A percentile compares a stretch with the other conserved stretches of the same genome.
These are phyloP conservation scores for Drosophila mimetica DNA, from an alignment of 2,888 invertebrate species.

Conservation along the genomic window DNA sequence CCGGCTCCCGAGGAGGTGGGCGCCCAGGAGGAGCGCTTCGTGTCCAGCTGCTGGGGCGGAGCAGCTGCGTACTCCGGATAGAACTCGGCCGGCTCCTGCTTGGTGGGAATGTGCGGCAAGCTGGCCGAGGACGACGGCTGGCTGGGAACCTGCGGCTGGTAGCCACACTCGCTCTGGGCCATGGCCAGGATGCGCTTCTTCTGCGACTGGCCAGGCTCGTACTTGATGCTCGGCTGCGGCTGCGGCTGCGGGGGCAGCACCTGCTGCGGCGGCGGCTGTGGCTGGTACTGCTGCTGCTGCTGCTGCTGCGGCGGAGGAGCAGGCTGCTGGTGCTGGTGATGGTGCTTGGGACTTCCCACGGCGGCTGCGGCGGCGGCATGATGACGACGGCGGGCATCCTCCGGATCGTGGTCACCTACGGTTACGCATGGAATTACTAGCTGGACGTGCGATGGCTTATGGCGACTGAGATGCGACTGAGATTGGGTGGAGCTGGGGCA, in stretches of 20 bases:
- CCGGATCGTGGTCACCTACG: conserved; percentile 89
- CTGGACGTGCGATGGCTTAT: conserved; percentile 86
- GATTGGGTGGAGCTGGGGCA: conserved; percentile 36
- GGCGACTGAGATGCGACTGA: conserved; percentile 72
- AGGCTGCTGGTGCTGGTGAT: conserved; percentile 69
- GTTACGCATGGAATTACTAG: conserved; percentile 92
- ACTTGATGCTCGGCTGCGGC: conserved; percentile 82
- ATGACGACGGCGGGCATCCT: conserved; percentile 86
- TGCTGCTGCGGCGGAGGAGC: conserved; percentile 51
- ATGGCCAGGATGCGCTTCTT: conserved; percentile 95
- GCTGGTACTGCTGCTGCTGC: conserved; percentile 44
- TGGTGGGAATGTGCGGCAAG: conserved; percentile 84
- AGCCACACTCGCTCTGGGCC: conserved; percentile 91
- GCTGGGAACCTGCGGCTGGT: conserved; percentile 85
- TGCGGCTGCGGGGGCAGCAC: conserved; percentile 65
- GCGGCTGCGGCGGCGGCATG: conserved; percentile 68
- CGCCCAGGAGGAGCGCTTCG: conserved; percentile 85
- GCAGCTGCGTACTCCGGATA: conserved; percentile 82
- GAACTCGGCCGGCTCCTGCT: conserved; percentile 84
- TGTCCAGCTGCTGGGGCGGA: conserved; percentile 71
- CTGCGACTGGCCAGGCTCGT: conserved; percentile 89
- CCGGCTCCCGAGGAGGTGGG: conserved; percentile 68
- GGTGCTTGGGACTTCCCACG: conserved; percentile 73
- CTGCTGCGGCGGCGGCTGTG: conserved; percentile 41
- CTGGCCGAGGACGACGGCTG: conserved; percentile 56